These are phyloP conservation scores for Platynereis dumerilii DNA, from an alignment of 2,888 invertebrate species.

Conservation along the genomic window DNA sequence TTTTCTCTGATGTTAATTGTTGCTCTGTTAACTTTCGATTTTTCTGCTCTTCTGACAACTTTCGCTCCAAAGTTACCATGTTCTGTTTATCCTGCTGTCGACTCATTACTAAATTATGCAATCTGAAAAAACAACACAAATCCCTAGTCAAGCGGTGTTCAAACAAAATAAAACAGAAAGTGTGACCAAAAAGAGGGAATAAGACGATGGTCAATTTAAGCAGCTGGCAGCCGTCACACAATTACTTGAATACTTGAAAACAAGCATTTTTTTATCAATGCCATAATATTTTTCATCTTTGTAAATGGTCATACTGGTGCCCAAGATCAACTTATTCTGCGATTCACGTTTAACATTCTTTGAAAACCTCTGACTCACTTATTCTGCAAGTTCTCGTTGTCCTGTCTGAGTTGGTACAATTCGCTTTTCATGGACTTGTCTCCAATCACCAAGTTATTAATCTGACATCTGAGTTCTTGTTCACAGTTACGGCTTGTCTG, in stretches of 20 bases:
- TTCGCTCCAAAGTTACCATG: slow-evolving; percentile 77
- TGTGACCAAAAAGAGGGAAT: no score
- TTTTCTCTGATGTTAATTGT: slow-evolving; percentile 83
- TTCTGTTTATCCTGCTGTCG: slow-evolving; percentile 81
- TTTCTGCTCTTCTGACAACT: slow-evolving; percentile 84
- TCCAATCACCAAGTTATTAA: slow-evolving; percentile 70
- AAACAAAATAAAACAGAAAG: no score
- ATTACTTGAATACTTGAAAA: no score
- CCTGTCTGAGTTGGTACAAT: slow-evolving; percentile 79
- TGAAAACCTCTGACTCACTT: no score
- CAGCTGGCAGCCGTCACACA: no score
- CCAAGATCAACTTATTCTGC: no score
- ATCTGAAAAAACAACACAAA: slow-evolving; percentile 63
- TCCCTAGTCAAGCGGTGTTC: no score
- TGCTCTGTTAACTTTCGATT: slow-evolving; percentile 76
- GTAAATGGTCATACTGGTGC: no score
- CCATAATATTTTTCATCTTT: no score
- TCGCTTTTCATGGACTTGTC: slow-evolving; percentile 77
- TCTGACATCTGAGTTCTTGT: slow-evolving; percentile 76
- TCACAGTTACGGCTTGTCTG: slow-evolving; percentile 75
- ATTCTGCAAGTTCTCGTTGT: slow-evolving; percentile 86
- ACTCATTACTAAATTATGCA: slow-evolving; percentile 77
- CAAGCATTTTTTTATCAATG: no score
- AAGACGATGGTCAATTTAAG: no score
- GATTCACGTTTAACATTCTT: no score